These are phyloP conservation scores for Tenebrosternarchus preto DNA, from an alignment of 2,113 vertebrate species.

Conservation along the genomic window DNA sequence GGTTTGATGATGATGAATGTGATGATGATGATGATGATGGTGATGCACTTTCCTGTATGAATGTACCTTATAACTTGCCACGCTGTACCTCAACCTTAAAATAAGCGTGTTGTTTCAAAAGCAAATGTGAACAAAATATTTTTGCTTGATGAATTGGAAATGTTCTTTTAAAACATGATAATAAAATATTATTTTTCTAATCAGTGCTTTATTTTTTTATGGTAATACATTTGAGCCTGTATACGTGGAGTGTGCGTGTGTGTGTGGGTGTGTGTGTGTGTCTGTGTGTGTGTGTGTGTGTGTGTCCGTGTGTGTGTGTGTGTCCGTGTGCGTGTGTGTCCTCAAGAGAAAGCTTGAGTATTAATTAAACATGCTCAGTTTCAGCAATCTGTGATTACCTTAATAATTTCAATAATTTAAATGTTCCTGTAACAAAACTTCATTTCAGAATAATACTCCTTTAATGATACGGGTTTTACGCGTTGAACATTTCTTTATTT, in stretches of 20 bases:
- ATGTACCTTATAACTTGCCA: conserved; percentile 56
- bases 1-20: conserved; percentile 44
- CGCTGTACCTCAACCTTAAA: conserved; percentile 60
- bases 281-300: neutral
- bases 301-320: neutral
- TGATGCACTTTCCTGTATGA: conserved; percentile 53
- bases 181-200: conserved; percentile 99
- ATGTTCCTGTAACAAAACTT: conserved; percentile 15
- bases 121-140: conserved; percentile 67
- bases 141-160: conserved; percentile 77
- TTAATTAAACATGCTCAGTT: conserved; percentile 1
- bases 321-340: no score
- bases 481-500: conserved; percentile 26
- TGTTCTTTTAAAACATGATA: conserved; percentile 82
- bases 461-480: conserved; percentile 2
- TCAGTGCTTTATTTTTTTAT: neutral
- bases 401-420: neutral
- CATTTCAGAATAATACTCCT: neutral
- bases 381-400: conserved; percentile 23
- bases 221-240: neutral
- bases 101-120: conserved; percentile 61
- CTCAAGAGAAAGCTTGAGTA: neutral
- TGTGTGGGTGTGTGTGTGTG: neutral
- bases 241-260: neutral
- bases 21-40: conserved; percentile 34